These are phyloP conservation scores for Xiphophorus birchmanni DNA, from an alignment of 2,797 vertebrate genomes.

Conservation along the genomic window DNA sequence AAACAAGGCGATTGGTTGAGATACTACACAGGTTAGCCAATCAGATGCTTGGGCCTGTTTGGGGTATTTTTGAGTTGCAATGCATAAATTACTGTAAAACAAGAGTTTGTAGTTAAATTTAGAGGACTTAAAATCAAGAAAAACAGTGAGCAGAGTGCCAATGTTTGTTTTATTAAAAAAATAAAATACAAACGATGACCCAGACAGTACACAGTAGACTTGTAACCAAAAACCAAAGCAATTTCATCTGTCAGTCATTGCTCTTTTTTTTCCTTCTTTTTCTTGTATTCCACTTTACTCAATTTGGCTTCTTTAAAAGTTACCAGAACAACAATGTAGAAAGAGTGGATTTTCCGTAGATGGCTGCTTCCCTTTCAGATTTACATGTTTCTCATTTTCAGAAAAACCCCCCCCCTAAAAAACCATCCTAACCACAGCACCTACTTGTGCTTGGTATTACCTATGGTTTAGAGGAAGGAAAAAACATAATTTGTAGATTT, in stretches of 20 bases:
- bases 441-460: constrained; percentile 44
- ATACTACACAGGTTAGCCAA: background rate
- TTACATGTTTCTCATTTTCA: constrained; percentile 46
- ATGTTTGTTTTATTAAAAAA: constrained; percentile 84
- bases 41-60: background rate
- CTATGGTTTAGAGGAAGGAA: constrained; percentile 6
- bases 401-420: constrained; percentile 8
- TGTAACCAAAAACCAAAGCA: constrained; percentile 58
- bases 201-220: constrained; percentile 78
- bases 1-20: background rate
- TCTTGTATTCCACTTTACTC: constrained; percentile 28
- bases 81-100: background rate
- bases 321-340: constrained; percentile 44
- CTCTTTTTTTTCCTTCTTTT: constrained; percentile 22
- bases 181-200: constrained; percentile 86
- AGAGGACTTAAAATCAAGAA: background rate
- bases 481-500: constrained; percentile 27
- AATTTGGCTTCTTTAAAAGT: constrained; percentile 67
- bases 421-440: constrained; percentile 28
- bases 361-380: constrained; percentile 43
- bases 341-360: constrained; percentile 38
- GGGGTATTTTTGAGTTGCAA: background rate
- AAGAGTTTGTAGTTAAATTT: background rate
- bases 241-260: constrained; percentile 64
- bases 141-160: constrained; percentile 45